Conservation (phyloP, 2,797 vertebrate species). For the Acanthiza pusilla region DNA sequence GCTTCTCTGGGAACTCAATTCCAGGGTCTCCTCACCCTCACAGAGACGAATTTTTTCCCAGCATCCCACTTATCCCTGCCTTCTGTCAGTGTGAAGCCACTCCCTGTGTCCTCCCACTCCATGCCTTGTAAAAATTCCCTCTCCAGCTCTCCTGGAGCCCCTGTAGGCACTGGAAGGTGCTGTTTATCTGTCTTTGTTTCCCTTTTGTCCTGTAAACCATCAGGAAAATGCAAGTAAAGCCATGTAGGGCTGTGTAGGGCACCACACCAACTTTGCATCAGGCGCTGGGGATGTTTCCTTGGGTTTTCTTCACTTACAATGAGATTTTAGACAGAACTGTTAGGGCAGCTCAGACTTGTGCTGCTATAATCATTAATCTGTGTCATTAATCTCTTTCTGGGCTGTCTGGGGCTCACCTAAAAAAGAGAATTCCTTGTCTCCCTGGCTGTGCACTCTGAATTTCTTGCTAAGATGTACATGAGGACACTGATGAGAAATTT, state of each 20-base stretch:
- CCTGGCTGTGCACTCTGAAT: not conserved
- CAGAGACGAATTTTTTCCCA: not conserved
- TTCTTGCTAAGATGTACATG: not conserved
- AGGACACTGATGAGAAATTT: not conserved
- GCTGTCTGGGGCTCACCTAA: not conserved
- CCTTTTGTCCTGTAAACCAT: not conserved
- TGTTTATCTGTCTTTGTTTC: rapidly evolving
- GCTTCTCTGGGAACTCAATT: not conserved
- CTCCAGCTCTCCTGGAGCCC: not conserved
- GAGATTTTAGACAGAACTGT: not conserved
- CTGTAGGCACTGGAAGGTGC: not conserved
- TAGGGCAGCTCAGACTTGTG: not conserved
- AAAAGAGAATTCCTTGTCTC: not conserved
- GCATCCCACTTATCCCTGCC: rapidly evolving
- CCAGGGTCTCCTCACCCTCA: rapidly evolving
- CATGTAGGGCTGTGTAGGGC: not conserved
- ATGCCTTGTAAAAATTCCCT: too few relatives aligned
- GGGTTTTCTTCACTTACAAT: not conserved
- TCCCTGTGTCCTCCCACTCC: not conserved
- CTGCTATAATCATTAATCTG: not conserved
- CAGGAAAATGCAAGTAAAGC: not conserved
- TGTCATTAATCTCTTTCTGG: not conserved
- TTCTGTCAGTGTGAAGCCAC: rapidly evolving
- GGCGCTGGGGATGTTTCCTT: not conserved
- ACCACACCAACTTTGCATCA: not conserved